Evolutionary conservation across 37 sponge, comb jelly and placozoan genomes (phyloP), one percentile per base, ranked within the genome.

Genomic region (Ianthella basta): DNA sequence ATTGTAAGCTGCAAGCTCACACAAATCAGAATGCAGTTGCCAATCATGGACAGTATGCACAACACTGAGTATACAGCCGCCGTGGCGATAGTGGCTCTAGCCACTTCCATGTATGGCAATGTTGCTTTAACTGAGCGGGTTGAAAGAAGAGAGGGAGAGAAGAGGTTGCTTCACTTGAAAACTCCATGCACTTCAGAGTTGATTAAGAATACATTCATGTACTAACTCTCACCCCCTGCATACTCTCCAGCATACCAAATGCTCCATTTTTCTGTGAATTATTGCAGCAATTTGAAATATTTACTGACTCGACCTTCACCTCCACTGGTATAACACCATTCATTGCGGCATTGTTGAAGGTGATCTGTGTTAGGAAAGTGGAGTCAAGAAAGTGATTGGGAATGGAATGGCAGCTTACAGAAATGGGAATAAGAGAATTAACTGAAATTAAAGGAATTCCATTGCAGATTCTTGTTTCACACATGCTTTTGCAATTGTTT

Each of bases 241-340:
- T 20, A 19, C 6, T 10, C 37, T 13, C 20, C 20, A 70, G 72
- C 37, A 5, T 70, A 50, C 44, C 0, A 50, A 75, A 75, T 53
- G 38, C 25, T 1, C 21, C 2, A 24, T 23, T 19, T 1, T 75
- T 18, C 20, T 36, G 23, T 39, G 3, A 8, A 1, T 56, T 73
- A 67, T 82, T 74, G 37, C 44, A 32, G 20, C 35, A 55, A 5
- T 19, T 63, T 4, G 60, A 6, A 16, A 72, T 55, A n/a, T n/a
- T n/a, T n/a, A n/a, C n/a, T 0, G 25, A 5, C n/a, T 56, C 50
- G 18, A 88, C 86, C 3, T 25, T 67, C 67, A 92, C 54, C 8
- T 32, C 41, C 53, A 92, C 82, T 18, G 89, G 92, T 81, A 92
- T 92, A 38, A 55, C 85, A 16, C 92, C 92, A 64, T 55, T 82